phyloP scores from a whole-genome alignment of 1,140 invertebrate species.

The Laodelphax striatellus region DNA sequence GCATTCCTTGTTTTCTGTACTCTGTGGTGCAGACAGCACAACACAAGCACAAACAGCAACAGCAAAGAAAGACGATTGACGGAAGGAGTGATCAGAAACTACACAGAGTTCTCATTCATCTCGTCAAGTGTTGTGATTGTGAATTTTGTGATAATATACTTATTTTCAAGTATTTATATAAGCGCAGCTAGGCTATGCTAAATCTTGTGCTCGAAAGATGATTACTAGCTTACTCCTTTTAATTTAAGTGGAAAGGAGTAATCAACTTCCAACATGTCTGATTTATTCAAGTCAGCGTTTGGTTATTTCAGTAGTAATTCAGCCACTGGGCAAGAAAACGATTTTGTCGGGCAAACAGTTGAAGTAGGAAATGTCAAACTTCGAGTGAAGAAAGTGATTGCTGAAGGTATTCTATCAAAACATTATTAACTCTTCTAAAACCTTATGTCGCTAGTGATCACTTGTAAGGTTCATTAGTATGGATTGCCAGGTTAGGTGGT shows the following conservation, averaged over 20 bases:
- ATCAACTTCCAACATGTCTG: slow-evolving; percentile 50
- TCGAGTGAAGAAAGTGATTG: slow-evolving; percentile 78
- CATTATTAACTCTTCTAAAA: slow-evolving; percentile 22
- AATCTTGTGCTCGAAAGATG: not conserved
- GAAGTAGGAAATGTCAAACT: slow-evolving; percentile 83
- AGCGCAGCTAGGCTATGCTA: no score
- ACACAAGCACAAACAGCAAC: no score
- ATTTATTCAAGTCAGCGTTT: slow-evolving; percentile 77
- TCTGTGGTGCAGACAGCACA: no score
- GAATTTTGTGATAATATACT: no score
- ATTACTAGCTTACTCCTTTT: not conserved
- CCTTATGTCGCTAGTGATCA: slow-evolving; percentile 13
- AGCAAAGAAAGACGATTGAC: no score
- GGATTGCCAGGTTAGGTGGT: no score
- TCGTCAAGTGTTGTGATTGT: no score
- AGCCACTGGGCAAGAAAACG: slow-evolving; percentile 55
- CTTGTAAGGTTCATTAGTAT: not conserved
- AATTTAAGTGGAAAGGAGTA: not conserved
- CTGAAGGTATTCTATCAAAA: slow-evolving; percentile 60
- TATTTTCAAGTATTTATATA: no score
- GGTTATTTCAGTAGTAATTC: slow-evolving; percentile 62
- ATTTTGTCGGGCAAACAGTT: slow-evolving; percentile 81
- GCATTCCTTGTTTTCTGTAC: no score
- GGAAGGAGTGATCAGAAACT: no score
- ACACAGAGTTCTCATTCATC: no score